A percentile compares a stretch with the other conserved stretches of the same genome.
Evolutionary conservation across 2,113 vertebrate genomes (phyloP).

Genomic region (Nestor notabilis): DNA sequence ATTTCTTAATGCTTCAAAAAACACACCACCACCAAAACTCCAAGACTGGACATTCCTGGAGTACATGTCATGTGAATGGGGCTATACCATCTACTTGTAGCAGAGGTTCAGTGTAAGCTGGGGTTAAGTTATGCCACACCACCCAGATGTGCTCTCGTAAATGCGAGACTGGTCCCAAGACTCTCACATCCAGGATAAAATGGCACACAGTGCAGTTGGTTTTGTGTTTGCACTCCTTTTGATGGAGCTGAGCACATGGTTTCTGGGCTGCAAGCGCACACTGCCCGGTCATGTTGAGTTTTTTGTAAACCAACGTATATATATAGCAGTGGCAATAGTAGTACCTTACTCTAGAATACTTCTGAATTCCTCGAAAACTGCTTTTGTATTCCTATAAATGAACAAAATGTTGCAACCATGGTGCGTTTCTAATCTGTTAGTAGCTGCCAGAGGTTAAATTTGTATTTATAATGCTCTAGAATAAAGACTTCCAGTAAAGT

Average conservation of each 20-base stretch:
- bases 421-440: background rate
- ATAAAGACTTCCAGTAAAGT: background rate
- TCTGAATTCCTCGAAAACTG: background rate
- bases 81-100: background rate
- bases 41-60: background rate
- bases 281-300: background rate
- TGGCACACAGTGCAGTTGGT: accelerated
- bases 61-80: background rate
- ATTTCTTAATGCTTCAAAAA: background rate
- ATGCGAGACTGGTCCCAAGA: background rate
- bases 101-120: background rate
- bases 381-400: background rate
- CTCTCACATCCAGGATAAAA: background rate
- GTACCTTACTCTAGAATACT: background rate
- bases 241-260: background rate
- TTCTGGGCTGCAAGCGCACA: background rate
- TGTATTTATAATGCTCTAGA: background rate
- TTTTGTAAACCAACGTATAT: background rate
- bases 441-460: background rate
- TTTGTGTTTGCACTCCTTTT: background rate
- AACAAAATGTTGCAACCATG: background rate
- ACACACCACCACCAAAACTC: background rate
- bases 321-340: background rate
- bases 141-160: background rate
- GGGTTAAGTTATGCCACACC: background rate